Evolutionary conservation across 1,140 invertebrate genomes (phyloP), one percentile per base, ranked within the genome.

Genomic region (Micrasema longulum): DNA sequence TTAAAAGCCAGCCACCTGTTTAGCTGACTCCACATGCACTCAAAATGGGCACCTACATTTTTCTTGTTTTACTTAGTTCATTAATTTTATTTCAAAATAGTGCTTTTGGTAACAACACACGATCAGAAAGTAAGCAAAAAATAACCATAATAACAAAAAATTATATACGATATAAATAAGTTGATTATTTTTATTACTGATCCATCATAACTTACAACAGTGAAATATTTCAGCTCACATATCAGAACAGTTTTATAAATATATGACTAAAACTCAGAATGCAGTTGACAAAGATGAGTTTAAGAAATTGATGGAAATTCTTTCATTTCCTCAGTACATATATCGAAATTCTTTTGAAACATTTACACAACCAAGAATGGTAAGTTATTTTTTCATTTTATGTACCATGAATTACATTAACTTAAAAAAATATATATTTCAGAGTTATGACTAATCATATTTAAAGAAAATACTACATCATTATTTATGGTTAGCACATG

Each of bases 201-300:
- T 50, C 38, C 10, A 5, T 6, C 11, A 20, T 20, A 60, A 38
- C 14, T 18, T 41, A 62, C 57, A 43, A 62, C 43, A 20, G 11
- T 63, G 45, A 47, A 31, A 4, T 48, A 26, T 64, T 64, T 16
- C 60, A 64, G 60, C 41, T 23, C 60, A 64, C 45, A 64, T 64
- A 64, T 14, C 60, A 1, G 41, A 64, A 14, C 71, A 76, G 12
- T 60, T 73, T 16, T 50, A 63, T n/a, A 76, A 69, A 45, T 76
- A 76, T 76, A 38, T 48, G 14, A 71, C 31, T 11, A 72, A 76
- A 52, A 50, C 45, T 16, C 74, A 76, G 36, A 62, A 52, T 12
- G 23, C 20, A n/a, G 48, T 18, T 16, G 74, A 76, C n/a, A 53
- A 57, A 26, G 26, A n/a, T n/a, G 71, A 76, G 22, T 73, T 73